Conservation (phyloP, 2,113 vertebrate genomes). For the Psilopsiagon aymara region DNA sequence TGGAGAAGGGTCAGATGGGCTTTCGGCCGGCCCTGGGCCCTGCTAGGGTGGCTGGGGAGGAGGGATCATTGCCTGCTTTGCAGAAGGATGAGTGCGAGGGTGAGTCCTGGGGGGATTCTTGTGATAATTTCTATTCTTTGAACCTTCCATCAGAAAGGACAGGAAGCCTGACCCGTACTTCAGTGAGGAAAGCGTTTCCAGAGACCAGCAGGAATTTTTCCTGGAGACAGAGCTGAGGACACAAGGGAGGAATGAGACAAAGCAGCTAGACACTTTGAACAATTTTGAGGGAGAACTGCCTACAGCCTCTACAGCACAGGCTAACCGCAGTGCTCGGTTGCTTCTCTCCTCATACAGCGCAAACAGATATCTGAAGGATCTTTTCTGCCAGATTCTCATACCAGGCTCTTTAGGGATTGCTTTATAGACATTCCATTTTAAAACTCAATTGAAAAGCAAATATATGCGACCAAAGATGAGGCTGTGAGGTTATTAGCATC, state of each 20-base stretch:
- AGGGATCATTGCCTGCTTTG: not conserved
- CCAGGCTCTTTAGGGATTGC: not conserved
- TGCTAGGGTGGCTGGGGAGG: not conserved
- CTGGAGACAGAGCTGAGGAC: not conserved
- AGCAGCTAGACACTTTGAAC: not conserved
- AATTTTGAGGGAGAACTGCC: not conserved
- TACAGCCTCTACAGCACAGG: not conserved
- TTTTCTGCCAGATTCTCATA: not conserved
- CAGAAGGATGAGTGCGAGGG: not conserved
- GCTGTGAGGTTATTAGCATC: not conserved
- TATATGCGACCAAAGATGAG: conserved; percentile 21
- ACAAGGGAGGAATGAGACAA: not conserved
- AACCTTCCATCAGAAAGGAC: not conserved
- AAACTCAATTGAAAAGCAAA: conserved; percentile 28
- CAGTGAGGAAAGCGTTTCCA: not conserved
- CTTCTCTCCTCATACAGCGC: not conserved
- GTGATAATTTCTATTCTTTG: not conserved
- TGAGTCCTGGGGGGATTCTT: not conserved
- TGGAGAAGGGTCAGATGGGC: not conserved
- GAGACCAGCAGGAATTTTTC: not conserved
- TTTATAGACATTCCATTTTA: not conserved
- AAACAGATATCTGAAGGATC: not conserved
- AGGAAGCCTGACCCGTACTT: not conserved
- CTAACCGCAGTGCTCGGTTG: not conserved
- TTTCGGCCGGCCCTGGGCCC: not conserved